phyloP scores from a whole-genome alignment of 2,113 vertebrate genomes.

The Eublepharis macularius region DNA sequence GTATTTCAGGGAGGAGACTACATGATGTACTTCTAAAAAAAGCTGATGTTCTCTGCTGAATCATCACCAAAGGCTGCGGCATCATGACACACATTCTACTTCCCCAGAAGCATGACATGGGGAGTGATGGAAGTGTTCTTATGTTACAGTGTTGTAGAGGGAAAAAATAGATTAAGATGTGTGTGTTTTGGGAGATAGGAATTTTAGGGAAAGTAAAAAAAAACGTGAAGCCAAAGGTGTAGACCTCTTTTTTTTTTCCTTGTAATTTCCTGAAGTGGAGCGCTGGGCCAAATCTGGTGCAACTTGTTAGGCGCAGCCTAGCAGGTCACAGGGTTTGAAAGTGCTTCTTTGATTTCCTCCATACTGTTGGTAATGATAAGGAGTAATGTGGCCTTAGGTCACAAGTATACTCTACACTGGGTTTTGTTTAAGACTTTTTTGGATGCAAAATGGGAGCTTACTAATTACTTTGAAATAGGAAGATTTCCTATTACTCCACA shows the following conservation, averaged over 20 bases:
- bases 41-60: neutral
- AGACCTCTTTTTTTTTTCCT: no score
- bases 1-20: neutral
- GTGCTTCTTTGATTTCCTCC: no score
- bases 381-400: no score
- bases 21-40: neutral
- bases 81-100: neutral
- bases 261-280: no score
- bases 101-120: neutral
- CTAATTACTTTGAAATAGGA: no score
- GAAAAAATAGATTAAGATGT: neutral
- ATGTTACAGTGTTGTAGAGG: neutral
- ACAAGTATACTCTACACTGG: no score
- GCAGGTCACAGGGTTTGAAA: no score
- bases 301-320: no score
- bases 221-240: no score
- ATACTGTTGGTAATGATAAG: no score
- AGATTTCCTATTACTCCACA: no score
- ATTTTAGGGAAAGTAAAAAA: neutral
- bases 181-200: neutral
- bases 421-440: neutral
- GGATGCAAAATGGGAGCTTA: neutral
- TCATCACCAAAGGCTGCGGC: neutral
- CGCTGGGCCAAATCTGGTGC: no score
- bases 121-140: neutral